Evolutionary conservation across 2,113 vertebrate genomes (phyloP).

Genomic region (Pholis gunnellus): DNA sequence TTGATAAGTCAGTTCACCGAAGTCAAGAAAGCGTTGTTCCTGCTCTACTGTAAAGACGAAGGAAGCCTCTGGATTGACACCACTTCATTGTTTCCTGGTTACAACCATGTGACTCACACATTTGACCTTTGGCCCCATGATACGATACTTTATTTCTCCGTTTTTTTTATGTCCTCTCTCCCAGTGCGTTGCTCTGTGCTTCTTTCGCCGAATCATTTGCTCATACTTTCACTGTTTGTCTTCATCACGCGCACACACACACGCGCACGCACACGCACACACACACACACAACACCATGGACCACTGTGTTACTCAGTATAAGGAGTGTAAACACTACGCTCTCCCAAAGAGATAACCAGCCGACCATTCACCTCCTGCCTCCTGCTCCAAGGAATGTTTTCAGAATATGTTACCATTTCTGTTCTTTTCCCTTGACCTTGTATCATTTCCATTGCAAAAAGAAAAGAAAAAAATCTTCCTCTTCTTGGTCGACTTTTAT

Average conservation of each 20-base stretch:
- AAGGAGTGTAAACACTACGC: constrained; percentile 54
- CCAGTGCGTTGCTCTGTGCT: neutral
- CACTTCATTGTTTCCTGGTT: constrained; percentile 72
- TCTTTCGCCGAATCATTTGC: neutral
- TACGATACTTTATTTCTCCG: neutral
- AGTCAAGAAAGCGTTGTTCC: constrained; percentile 5
- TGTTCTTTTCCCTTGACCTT: neutral
- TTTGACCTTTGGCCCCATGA: constrained; percentile 66
- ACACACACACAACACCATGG: constrained; percentile 4
- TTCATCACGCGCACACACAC: neutral
- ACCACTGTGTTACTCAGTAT: constrained; percentile 54
- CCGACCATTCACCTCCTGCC: constrained; percentile 58
- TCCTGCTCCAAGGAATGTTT: constrained; percentile 7
- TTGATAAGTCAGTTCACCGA: constrained; percentile 3
- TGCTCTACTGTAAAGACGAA: constrained; percentile 1
- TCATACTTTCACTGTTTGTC: neutral
- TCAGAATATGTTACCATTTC: neutral
- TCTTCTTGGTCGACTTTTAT: neutral
- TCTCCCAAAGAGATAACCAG: constrained; percentile 45
- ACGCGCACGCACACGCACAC: neutral
- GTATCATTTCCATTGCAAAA: neutral
- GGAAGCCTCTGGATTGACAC: constrained; percentile 23
- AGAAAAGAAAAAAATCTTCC: neutral
- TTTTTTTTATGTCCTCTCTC: neutral
- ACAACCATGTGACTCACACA: constrained; percentile 62